Evolutionary conservation across 2,888 invertebrate species (phyloP), one percentile per base, ranked within the genome.

Genomic region (Rhagium mordax): DNA sequence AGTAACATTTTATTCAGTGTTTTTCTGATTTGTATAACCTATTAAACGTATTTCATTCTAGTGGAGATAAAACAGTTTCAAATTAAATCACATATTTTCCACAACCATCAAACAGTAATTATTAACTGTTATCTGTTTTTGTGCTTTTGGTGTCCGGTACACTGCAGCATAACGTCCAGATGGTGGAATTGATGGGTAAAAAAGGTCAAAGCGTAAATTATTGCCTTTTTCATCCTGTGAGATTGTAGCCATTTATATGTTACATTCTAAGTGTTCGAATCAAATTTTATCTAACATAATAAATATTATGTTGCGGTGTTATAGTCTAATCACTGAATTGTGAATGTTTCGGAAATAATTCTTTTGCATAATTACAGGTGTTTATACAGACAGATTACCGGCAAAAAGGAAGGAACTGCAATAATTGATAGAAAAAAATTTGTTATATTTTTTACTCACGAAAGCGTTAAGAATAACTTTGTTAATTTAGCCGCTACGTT

Each of bases 101-200:
- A 62, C 78, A 20, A 77, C 77, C 78, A 81, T 83, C 83, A 82
- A 82, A 83, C 76, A 74, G 81, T 76, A 82, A 82, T 84, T 82
- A 81, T 80, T 77, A 77, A 78, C 71, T 72, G 79, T 80, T 76
- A 80, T 81, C 78, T 79, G 73, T 75, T 80, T 79, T 81, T 80
- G 81, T 76, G 77, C 68, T 71, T 71, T 74, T 47, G 20, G 41
- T 48, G 75, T 70, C 74, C 79, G 74, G 71, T 74, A 75, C 75
- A 21, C 41, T 53, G n/a, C 47, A 16, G 3, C 47, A 8, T 13
- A 41, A n/a, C 48, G 62, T 57, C 33, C 60, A 60, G 60, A 33
- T 60, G 60, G 60, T 18, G 60, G 27, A 51, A 18, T 8, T 41
- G 48, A 21, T 21, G 61, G 24, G 6, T 21, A 41, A 48, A 61